Evolutionary conservation across 2,113 vertebrate genomes (phyloP).

Genomic region (Nanorana parkeri): DNA sequence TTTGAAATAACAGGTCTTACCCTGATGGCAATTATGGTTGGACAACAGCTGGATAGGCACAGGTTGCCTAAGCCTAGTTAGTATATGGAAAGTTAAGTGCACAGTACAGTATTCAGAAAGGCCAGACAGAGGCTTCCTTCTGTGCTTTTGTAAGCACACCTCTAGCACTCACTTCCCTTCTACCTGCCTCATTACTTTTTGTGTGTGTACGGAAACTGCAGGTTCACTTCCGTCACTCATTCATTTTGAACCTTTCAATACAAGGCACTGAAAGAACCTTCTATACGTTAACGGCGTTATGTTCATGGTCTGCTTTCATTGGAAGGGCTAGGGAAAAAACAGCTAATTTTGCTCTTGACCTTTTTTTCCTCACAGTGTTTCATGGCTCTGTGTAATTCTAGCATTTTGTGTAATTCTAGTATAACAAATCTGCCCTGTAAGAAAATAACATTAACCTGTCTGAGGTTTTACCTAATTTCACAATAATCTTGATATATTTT

Average conservation of each 20-base stretch:
- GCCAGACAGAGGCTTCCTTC: slow-evolving; percentile 51
- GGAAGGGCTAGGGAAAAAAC: slow-evolving; percentile 54
- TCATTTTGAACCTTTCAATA: slow-evolving; percentile 55
- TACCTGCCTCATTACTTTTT: slow-evolving; percentile 58
- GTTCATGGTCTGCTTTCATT: slow-evolving; percentile 56
- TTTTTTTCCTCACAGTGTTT: slow-evolving; percentile 40
- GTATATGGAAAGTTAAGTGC: slow-evolving; percentile 15
- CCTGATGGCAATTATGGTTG: slow-evolving; percentile 29
- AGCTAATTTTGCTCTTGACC: slow-evolving; percentile 46
- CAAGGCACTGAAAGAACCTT: slow-evolving; percentile 49
- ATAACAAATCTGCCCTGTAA: slow-evolving; percentile 33
- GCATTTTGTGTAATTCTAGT: slow-evolving; percentile 1
- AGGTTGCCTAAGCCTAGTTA: slow-evolving; percentile 7
- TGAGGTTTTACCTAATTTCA: slow-evolving; percentile 22
- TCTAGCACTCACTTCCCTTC: slow-evolving; percentile 48
- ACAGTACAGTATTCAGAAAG: slow-evolving; percentile 52
- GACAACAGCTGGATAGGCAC: slow-evolving; percentile 26
- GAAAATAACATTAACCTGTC: slow-evolving; percentile 23
- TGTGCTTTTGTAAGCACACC: slow-evolving; percentile 47
- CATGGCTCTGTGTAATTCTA: slow-evolving; percentile 29
- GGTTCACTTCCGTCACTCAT: slow-evolving; percentile 56
- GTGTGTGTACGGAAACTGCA: slow-evolving; percentile 57
- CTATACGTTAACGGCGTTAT: slow-evolving; percentile 32
- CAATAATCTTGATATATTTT: slow-evolving; percentile 28
- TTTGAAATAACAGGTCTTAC: not conserved